Percentiles rank a stretch among this genome's conserved stretches.
phyloP scores from a whole-genome alignment of 2,888 invertebrate genomes.

The Galeruca laticollis region DNA sequence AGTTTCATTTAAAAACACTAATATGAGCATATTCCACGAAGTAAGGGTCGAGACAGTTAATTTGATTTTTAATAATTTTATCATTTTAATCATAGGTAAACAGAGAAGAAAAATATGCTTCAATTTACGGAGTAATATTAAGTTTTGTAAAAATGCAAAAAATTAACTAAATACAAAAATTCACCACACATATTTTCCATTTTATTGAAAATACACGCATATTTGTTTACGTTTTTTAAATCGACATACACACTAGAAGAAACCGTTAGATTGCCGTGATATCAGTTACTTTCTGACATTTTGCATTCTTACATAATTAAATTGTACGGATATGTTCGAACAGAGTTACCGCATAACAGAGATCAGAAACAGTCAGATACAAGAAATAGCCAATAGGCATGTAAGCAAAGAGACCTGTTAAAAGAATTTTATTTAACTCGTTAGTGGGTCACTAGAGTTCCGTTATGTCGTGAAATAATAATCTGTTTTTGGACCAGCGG shows the following conservation, averaged over 20 bases:
- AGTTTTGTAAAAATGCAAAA: no score
- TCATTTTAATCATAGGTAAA: no score
- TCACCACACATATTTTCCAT: no score
- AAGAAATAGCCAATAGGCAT: constrained; percentile 14
- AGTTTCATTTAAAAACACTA: no score
- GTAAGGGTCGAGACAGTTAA: no score
- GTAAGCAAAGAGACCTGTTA: constrained; percentile 23
- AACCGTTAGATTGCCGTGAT: constrained; percentile 17
- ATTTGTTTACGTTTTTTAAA: constrained; percentile 2
- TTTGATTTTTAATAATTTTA: no score
- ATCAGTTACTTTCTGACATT: constrained; percentile 19
- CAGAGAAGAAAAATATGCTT: no score
- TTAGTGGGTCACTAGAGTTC: constrained; percentile 37
- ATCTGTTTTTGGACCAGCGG: constrained; percentile 25
- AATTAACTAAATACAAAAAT: no score
- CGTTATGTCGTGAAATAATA: constrained; percentile 49
- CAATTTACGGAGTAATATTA: no score
- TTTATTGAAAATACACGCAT: no score
- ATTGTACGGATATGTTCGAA: constrained; percentile 17
- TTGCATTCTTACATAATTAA: constrained; percentile 31
- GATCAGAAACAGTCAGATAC: constrained; percentile 11
- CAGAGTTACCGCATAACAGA: constrained; percentile 20
- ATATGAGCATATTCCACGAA: no score
- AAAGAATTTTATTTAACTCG: constrained; percentile 31
- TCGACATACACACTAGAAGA: background rate